Evolutionary conservation across 2,888 invertebrate species (phyloP).

Genomic region (Drosophila tripunctata): DNA sequence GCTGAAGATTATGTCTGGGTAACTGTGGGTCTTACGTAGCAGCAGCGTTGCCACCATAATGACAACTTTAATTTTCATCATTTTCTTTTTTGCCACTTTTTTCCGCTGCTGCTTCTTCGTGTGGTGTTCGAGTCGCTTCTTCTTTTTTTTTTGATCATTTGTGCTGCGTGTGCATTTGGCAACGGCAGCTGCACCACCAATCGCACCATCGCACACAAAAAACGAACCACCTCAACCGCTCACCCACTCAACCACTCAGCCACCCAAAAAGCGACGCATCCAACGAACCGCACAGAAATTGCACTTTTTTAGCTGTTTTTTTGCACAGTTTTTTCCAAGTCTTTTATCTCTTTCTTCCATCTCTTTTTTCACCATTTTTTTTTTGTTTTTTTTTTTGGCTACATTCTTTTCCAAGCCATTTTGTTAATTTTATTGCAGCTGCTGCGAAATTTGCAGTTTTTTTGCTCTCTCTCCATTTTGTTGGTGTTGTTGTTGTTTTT

Average conservation of each 20-base stretch:
- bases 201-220: neutral
- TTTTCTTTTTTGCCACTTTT: neutral
- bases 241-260: constrained; percentile 11
- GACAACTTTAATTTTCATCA: constrained; percentile 68
- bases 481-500: constrained; percentile 14
- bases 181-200: constrained; percentile 48
- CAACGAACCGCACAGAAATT: constrained; percentile 51
- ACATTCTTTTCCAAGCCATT: constrained; percentile 61
- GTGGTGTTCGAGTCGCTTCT: constrained; percentile 7
- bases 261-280: constrained; percentile 32
- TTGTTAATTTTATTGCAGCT: constrained; percentile 66
- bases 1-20: neutral
- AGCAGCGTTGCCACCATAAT: constrained; percentile 51
- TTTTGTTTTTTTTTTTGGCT: constrained; percentile 33
- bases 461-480: constrained; percentile 1
- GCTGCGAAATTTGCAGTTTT: constrained; percentile 46
- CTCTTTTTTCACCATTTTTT: neutral
- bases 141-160: constrained; percentile 21
- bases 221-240: neutral
- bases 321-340: neutral
- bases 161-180: constrained; percentile 66
- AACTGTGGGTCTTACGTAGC: neutral
- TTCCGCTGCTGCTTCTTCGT: neutral
- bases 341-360: constrained; percentile 5
- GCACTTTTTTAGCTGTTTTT: constrained; percentile 41